Conservation (phyloP, 2,797 vertebrate genomes). For the Acanthopagrus latus region DNA sequence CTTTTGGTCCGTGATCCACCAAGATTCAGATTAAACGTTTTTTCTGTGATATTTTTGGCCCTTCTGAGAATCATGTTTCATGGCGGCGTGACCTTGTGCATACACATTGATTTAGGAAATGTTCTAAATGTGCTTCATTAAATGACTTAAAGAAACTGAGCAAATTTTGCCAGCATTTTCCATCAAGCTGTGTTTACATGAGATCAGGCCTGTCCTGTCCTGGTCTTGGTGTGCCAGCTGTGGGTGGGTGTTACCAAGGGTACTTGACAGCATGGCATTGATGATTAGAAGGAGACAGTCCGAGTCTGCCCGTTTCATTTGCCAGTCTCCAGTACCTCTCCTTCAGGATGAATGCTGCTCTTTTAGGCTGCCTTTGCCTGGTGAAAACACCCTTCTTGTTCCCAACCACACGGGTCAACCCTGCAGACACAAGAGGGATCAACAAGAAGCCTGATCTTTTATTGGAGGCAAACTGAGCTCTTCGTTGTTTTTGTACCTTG, state of each 20-base stretch:
- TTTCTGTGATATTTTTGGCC: no score
- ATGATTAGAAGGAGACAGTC: conserved; percentile 71
- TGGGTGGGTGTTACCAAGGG: conserved; percentile 76
- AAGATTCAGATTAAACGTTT: no score
- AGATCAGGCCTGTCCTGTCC: not conserved
- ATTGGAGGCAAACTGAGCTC: not conserved
- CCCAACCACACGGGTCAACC: conserved; percentile 86
- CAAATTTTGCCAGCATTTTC: conserved; percentile 1
- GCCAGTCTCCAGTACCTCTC: conserved; percentile 96
- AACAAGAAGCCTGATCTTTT: not conserved
- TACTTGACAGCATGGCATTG: conserved; percentile 58
- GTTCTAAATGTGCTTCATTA: not conserved
- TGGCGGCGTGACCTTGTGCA: no score
- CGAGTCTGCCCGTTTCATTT: conserved; percentile 87
- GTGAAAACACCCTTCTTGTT: conserved; percentile 98
- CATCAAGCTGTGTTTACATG: not conserved
- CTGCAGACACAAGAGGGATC: conserved; percentile 75
- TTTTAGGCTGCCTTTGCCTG: conserved; percentile 94
- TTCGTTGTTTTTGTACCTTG: conserved; percentile 84
- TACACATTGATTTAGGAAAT: no score
- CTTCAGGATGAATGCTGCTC: conserved; percentile 90
- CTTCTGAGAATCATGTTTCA: no score
- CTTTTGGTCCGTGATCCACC: no score
- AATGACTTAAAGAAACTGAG: not conserved
- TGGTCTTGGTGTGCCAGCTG: not conserved